phyloP scores from a whole-genome alignment of 2,888 invertebrate species.

The Dasypogon diadema region DNA sequence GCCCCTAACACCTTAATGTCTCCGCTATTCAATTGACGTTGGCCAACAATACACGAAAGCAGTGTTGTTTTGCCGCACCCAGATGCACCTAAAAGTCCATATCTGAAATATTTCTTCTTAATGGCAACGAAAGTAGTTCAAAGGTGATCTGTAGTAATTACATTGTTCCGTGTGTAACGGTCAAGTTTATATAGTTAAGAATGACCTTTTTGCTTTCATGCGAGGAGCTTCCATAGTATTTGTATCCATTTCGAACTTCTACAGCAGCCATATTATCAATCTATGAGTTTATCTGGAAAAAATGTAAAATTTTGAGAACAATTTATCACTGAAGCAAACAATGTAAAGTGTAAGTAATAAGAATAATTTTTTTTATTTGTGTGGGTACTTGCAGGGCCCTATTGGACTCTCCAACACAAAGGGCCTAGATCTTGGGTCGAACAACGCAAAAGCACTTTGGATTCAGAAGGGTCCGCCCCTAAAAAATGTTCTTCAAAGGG shows the following conservation, averaged over 20 bases:
- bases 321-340: no score
- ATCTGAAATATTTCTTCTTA: slow-evolving; percentile 70
- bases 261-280: slow-evolving; percentile 71
- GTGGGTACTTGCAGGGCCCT: no score
- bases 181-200: slow-evolving; percentile 79
- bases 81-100: slow-evolving; percentile 89
- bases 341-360: no score
- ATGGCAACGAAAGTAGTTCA: neutral
- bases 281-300: neutral
- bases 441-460: no score
- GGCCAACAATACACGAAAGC: slow-evolving; percentile 85
- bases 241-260: slow-evolving; percentile 76
- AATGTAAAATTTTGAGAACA: no score
- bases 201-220: slow-evolving; percentile 72
- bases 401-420: no score
- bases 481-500: no score
- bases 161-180: slow-evolving; percentile 81
- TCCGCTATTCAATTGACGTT: slow-evolving; percentile 79
- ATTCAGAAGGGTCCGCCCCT: no score
- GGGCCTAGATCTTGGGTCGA: no score
- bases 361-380: no score
- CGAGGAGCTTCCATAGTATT: slow-evolving; percentile 74
- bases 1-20: slow-evolving; percentile 81
- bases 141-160: slow-evolving; percentile 65
- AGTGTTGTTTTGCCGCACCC: slow-evolving; percentile 93